Evolutionary conservation across 2,113 vertebrate genomes (phyloP), one percentile per base, ranked within the genome.

Genomic region (Pagrus major): DNA sequence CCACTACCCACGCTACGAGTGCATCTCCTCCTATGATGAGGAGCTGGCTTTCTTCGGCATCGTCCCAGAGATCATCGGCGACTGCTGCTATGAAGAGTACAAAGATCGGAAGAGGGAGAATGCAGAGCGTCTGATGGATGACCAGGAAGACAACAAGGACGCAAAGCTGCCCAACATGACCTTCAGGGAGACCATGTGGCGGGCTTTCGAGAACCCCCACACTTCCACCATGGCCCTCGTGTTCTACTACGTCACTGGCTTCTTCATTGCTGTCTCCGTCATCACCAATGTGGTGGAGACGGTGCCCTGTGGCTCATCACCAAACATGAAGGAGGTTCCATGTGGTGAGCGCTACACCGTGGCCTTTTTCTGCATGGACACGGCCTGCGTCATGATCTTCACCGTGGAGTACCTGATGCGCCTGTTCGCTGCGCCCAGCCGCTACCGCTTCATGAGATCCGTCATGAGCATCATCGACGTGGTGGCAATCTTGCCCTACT

Each of bases 401-500:
- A 99, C 98, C 0, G 97, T 99, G 76, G 98, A 99, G 92, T 99
- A 99, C 86, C 96, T 99, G 68, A 95, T 99, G 88, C 95, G 98
- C 44, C 95, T 99, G 35, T 99, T 97, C 4, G 98, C 98, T 0
- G 98, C 98, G 0, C 98, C 98, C 1, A 99, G 97, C 90, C 97
- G 98, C 91, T 99, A 98, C 92, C 95, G 98, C 59, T 99, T 99
- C 93, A 96, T 99, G 90, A 94, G 98, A 63, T 97, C 96, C 0
- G 98, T 99, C 52, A 99, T 99, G 98, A 99, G 97, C 91, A 98
- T 99, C 93, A 99, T 99, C 0, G 98, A 99, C 0, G 98, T 99
- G 84, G 98, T 99, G 94, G 98, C 98, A 93, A 99, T 99, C 93
- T 94, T 99, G 94, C 98, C 98, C 4, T 99, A 99, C 87, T 99